Conservation (phyloP, 2,113 vertebrate genomes). For the Actenoides lindsayi region DNA sequence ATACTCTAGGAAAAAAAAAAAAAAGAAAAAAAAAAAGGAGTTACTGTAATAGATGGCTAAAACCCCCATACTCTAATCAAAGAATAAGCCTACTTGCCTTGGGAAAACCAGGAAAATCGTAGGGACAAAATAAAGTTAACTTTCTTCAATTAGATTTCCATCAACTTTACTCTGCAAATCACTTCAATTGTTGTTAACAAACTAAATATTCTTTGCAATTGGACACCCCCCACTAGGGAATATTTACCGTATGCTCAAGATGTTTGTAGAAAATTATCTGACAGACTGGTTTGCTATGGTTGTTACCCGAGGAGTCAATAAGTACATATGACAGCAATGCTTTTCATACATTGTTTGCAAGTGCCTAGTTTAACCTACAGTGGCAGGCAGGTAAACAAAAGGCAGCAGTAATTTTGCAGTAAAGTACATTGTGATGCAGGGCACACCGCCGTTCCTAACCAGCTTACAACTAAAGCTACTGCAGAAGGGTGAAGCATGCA, state of each 20-base stretch:
- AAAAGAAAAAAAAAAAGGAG: neutral
- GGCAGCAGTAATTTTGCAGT: neutral
- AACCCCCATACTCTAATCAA: accelerated
- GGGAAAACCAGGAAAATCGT: neutral
- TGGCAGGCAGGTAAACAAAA: neutral
- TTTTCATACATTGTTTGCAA: neutral
- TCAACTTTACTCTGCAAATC: neutral
- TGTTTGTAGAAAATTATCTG: neutral
- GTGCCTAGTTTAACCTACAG: neutral
- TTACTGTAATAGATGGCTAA: neutral
- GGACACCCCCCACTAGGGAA: neutral
- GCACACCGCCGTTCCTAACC: neutral
- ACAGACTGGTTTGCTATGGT: neutral
- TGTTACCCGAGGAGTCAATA: neutral
- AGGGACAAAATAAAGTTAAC: neutral
- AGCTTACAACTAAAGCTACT: neutral
- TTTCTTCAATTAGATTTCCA: neutral
- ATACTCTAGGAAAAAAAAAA: neutral
- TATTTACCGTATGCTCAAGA: neutral
- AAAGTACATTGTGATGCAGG: neutral
- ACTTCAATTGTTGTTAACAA: neutral
- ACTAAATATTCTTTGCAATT: neutral
- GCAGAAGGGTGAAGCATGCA: neutral
- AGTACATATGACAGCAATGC: neutral
- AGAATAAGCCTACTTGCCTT: neutral